Base-by-base conservation (phyloP, 2,113 vertebrate genomes). In the Podiceps cristatus region DNA sequence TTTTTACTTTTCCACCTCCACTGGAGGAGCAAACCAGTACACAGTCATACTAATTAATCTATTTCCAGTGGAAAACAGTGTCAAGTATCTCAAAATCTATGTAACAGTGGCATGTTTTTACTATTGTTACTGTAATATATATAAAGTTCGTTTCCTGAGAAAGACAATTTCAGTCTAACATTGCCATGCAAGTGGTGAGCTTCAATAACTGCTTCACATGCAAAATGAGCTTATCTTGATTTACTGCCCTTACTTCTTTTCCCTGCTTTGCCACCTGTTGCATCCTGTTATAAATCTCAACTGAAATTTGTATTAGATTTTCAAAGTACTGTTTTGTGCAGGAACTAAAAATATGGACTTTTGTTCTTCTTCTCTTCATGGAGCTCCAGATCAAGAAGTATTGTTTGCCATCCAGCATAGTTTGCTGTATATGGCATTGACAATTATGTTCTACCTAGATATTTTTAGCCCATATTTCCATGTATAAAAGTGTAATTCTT, bases 71-170 rank as follows among this genome's bases (percentile, higher is more conserved):
- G 29, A 19, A 60, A 56, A 55, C 24, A 50, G 20, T 75, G 49
- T 52, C 9, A 96, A 86, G 5, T 93, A 24, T 94, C 88, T 73
- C 25, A 86, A 82, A 91, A 83, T 58, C 15, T 77, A 10, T 76
- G 13, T 64, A 63, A 45, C 4, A 86, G 9, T 40, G 18, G 2
- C 10, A 52, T 50, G 5, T 0, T 92, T 86, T 79, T 66, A 42
- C 42, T 83, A 23, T 47, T 77, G 24, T 37, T 80, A 28, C 11
- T 85, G 5, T 68, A 63, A 50, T 23, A 69, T 9, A 15, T 77
- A 27, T 60, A 72, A 86, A 77, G 8, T 71, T 93, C 88, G 63
- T 84, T 83, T 59, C 40, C 28, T 90, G 56, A 79, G 72, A 79
- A 90, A 63, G 75, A 56, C 7, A 74, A 63, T 74, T 88, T 75